Percentiles rank a stretch among this genome's conserved stretches.
Evolutionary conservation across 2,113 vertebrate genomes (phyloP).

Genomic region (Melanotaenia duboulayi): DNA sequence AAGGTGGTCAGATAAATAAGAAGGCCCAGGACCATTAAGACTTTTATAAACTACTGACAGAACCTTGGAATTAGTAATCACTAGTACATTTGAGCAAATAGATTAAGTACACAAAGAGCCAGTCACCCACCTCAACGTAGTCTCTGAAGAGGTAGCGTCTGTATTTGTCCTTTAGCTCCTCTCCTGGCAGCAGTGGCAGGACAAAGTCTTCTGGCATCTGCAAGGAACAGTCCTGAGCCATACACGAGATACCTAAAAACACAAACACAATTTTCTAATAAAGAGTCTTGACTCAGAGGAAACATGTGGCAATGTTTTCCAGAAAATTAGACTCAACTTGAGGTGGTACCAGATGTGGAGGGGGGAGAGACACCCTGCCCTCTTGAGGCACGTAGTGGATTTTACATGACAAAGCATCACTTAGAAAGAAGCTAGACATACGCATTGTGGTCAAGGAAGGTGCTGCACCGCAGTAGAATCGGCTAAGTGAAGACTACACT

Average conservation of each 20-base stretch:
- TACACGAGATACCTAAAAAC: constrained; percentile 92
- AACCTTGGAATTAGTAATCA: too few relatives aligned
- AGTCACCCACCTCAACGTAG: constrained; percentile 90
- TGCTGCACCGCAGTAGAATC: too few relatives aligned
- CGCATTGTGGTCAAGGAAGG: too few relatives aligned
- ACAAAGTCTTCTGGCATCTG: constrained; percentile 97
- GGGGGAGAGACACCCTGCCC: too few relatives aligned
- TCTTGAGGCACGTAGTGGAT: too few relatives aligned
- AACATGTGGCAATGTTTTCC: neutral
- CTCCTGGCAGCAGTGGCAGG: constrained; percentile 93
- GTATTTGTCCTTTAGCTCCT: constrained; percentile 98
- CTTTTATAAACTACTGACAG: too few relatives aligned
- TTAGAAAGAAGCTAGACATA: too few relatives aligned
- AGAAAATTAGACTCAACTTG: neutral
- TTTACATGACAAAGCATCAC: too few relatives aligned
- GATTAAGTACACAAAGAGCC: neutral
- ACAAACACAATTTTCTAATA: constrained; percentile 35
- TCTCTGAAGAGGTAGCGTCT: constrained; percentile 99
- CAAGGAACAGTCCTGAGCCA: constrained; percentile 98
- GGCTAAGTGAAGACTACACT: too few relatives aligned
- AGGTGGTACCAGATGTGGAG: neutral
- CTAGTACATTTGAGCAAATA: constrained; percentile 24
- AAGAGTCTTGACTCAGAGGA: neutral
- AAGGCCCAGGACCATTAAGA: too few relatives aligned
- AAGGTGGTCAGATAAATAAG: too few relatives aligned